Evolutionary conservation across 37 sponge, comb jelly and placozoan genomes (phyloP).

Genomic region (Petrosia ficiformis): DNA sequence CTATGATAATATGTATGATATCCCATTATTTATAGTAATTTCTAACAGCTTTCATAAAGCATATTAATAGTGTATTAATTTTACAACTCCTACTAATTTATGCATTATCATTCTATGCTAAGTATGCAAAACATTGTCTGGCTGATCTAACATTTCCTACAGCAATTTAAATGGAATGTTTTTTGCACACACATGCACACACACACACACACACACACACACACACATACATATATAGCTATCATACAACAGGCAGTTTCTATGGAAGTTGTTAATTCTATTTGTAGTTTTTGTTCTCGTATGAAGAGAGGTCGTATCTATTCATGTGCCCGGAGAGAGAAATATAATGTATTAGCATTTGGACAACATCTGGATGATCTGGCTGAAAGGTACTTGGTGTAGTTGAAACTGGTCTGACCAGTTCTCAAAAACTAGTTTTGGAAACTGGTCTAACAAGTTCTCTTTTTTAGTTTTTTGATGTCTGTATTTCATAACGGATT

Average conservation of each 20-base stretch:
- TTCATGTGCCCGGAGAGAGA: constrained; percentile 73
- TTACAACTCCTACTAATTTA: too few relatives aligned
- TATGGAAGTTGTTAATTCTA: constrained; percentile 61
- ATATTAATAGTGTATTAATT: too few relatives aligned
- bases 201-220: background rate
- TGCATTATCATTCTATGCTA: too few relatives aligned
- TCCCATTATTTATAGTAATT: too few relatives aligned
- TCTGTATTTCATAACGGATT: constrained; percentile 89
- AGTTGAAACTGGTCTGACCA: background rate
- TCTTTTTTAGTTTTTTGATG: constrained; percentile 79
- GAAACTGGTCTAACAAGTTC: background rate
- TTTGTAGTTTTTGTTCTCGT: constrained; percentile 90
- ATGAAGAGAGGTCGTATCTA: constrained; percentile 93
- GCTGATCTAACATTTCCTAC: too few relatives aligned
- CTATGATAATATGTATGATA: too few relatives aligned
- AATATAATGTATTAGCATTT: constrained; percentile 90
- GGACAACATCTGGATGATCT: constrained; percentile 95
- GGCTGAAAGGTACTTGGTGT: constrained; percentile 55
- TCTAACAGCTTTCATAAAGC: too few relatives aligned
- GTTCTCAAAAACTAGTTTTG: background rate
- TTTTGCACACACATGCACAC: background rate
- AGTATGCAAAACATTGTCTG: too few relatives aligned
- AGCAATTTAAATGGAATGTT: background rate
- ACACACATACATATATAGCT: constrained; percentile 19
- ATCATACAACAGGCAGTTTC: constrained; percentile 77